Base-by-base conservation (phyloP, 2,113 vertebrate species). In the Thamnaconus septentrionalis region DNA sequence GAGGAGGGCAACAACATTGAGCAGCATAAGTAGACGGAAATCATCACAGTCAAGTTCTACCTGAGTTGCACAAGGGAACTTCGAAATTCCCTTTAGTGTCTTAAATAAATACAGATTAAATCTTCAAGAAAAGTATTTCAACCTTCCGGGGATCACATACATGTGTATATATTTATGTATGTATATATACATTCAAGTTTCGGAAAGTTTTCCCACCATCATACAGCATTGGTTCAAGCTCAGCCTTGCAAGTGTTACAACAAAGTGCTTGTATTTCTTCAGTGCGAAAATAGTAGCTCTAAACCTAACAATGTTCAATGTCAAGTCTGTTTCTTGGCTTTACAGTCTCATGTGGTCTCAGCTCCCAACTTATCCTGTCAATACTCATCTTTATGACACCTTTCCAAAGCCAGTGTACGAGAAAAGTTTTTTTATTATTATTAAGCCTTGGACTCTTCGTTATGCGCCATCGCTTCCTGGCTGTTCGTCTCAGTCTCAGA, bases 401-500 rank as follows among this genome's bases (percentile, higher is more conserved):
- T 57, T 49, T 45, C 5, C 46, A 47, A 12, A 6, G 44, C 52
- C 58, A 73, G 6, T 2, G 53, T 47, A 60, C 4, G 53, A 45
- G 41, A 1, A 60, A 9, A 5, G 60, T 11, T 60, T 31, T 31
- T 31, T 31, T 31, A 31, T 31, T 31, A 31, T 31, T 31, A 31
- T 64, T 53, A 49, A 51, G 0, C 63, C 41, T 80, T 69, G 6
- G 63, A 64, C 54, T 76, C 66, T 4, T 46, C 67, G 18, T 31
- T 31, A 31, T 5, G 39, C 9, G 7, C 41, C 59, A 31, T 31
- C 11, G 75, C 68, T 6, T 61, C 64, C 31, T 71, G 54, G 53
- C 39, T 79, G 49, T 79, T 80, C 0, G 64, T 47, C n/a, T 91
- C 87, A 1, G 76, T 80, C 46, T 91, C 91, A 10, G 91, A 91